Percentiles rank a stretch among this genome's conserved stretches.
Conservation (phyloP, 2,888 invertebrate species). For the Axea sp. region DNA sequence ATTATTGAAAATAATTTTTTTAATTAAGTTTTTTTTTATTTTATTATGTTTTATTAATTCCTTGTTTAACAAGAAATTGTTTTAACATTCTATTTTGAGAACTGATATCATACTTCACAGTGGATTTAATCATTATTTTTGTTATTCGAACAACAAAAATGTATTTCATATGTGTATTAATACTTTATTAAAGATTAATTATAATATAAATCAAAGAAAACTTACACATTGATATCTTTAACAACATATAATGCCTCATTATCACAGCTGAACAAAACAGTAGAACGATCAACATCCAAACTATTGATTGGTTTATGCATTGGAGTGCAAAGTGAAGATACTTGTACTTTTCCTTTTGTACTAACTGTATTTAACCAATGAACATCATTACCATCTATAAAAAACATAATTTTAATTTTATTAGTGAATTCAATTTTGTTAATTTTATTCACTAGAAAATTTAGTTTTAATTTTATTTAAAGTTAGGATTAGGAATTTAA, state of each 20-base stretch:
- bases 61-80: no score
- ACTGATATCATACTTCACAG: no score
- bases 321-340: slow-evolving; percentile 86
- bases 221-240: slow-evolving; percentile 81
- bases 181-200: not conserved
- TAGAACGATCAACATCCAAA: slow-evolving; percentile 87
- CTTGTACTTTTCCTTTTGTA: slow-evolving; percentile 82
- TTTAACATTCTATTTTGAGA: no score
- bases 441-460: no score
- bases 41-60: not conserved
- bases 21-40: slow-evolving; percentile 9
- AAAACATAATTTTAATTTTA: slow-evolving; percentile 6
- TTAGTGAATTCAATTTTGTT: no score
- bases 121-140: no score
- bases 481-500: no score
- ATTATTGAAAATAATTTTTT: slow-evolving; percentile 57
- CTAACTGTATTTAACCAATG: slow-evolving; percentile 81
- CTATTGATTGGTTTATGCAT: slow-evolving; percentile 90
- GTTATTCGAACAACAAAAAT: no score
- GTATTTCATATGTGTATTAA: no score
- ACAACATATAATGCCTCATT: slow-evolving; percentile 93
- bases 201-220: not conserved
- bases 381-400: slow-evolving; percentile 73
- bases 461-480: no score
- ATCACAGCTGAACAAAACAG: slow-evolving; percentile 90